Evolutionary conservation across 2,797 vertebrate species (phyloP).

Genomic region (Anguilla obscura): DNA sequence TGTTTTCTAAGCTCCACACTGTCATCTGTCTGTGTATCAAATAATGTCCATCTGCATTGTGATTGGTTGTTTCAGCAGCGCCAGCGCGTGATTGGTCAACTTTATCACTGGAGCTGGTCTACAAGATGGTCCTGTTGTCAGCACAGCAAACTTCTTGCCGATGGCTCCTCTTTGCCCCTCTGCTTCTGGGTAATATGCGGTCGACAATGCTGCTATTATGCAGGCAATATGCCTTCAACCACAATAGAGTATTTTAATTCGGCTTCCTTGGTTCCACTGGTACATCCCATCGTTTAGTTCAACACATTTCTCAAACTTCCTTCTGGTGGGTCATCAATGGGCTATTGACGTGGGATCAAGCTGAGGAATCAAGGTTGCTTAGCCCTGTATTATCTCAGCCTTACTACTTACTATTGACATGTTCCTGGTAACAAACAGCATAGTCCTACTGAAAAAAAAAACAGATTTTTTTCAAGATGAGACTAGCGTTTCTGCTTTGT

Average conservation of each 20-base stretch:
- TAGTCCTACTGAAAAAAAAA: not conserved
- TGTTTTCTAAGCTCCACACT: not conserved
- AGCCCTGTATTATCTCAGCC: not conserved
- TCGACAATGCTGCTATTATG: not conserved
- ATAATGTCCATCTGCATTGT: conserved; percentile 32
- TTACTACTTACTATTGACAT: not conserved
- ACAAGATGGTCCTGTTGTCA: conserved; percentile 63
- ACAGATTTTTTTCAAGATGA: not conserved
- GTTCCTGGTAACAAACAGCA: not conserved
- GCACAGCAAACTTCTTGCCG: conserved; percentile 50
- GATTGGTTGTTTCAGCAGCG: conserved; percentile 11
- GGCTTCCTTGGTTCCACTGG: not conserved
- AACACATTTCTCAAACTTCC: not conserved
- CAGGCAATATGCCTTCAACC: not conserved
- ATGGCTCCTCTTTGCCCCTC: conserved; percentile 55
- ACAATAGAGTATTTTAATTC: not conserved
- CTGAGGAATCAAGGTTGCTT: not conserved
- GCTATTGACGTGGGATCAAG: not conserved
- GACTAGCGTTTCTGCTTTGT: not conserved
- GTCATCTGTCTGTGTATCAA: not conserved
- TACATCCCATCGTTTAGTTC: not conserved
- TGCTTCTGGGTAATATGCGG: conserved; percentile 64
- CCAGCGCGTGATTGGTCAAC: conserved; percentile 47
- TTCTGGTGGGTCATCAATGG: not conserved
- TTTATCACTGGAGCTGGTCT: not conserved